Evolutionary conservation across 1,140 invertebrate genomes (phyloP).

Genomic region (Cydia strobilella): DNA sequence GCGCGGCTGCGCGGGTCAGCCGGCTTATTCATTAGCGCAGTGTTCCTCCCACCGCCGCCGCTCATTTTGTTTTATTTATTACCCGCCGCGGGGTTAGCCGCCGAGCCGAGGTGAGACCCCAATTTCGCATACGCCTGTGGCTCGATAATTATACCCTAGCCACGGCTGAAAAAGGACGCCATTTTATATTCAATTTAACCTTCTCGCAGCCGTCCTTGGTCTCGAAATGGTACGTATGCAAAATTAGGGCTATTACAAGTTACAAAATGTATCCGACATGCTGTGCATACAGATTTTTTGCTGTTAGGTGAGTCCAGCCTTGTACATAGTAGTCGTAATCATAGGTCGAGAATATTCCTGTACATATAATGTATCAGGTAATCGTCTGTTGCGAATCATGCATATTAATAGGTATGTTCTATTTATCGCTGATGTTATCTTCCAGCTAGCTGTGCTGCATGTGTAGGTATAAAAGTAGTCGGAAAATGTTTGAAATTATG

Average conservation of each 20-base stretch:
- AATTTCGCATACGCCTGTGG: constrained; percentile 75
- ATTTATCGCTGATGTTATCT: constrained; percentile 31
- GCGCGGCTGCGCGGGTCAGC: constrained; percentile 51
- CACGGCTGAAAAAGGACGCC: constrained; percentile 63
- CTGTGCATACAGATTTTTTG: constrained; percentile 18
- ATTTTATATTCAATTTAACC: constrained; percentile 58
- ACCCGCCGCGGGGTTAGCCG: too few species aligned
- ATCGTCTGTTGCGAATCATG: constrained; percentile 30
- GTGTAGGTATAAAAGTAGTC: neutral
- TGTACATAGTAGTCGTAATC: too few species aligned
- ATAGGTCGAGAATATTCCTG: constrained; percentile 23
- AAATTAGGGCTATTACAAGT: constrained; percentile 31
- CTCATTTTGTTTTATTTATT: constrained; percentile 79
- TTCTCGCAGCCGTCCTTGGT: constrained; percentile 27
- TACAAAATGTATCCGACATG: constrained; percentile 21
- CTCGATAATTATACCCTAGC: constrained; percentile 76
- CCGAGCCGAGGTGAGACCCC: constrained; percentile 74
- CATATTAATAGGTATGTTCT: constrained; percentile 31
- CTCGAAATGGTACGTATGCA: constrained; percentile 26
- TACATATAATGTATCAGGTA: constrained; percentile 23
- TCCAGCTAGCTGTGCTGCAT: neutral
- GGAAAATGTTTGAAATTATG: constrained; percentile 13
- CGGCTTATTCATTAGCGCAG: constrained; percentile 74
- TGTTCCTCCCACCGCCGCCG: constrained; percentile 70
- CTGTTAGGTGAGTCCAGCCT: constrained; percentile 19